Evolutionary conservation across 2,888 invertebrate species (phyloP), one percentile per base, ranked within the genome.

Genomic region (Tryphoninae sp.): DNA sequence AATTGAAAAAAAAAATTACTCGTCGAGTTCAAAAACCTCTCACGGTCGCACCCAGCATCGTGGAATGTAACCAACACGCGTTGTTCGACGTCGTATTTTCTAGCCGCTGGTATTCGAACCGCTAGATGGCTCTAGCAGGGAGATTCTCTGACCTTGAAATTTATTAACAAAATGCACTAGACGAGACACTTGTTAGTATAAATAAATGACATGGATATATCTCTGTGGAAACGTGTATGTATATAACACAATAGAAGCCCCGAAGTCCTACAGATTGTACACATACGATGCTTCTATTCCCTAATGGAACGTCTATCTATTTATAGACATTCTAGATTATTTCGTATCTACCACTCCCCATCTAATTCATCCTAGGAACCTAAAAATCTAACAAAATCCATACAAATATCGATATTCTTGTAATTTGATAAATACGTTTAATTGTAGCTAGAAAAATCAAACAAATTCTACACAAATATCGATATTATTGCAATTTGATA

Each of bases 141-240:
- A 45, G 8, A 45, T n/a, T 61, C 23, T 22, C 73, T n/a, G 9
- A 45, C 74, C 69, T 75, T 75, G 64, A 58, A 53, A 58, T 69
- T 69, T 75, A 69, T 75, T 64, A 68, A 69, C 67, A 73, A 73
- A 68, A 53, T 62, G 58, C 33, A 33, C 75, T 22, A 64, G 53
- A 19, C 62, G 33, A 33, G 33, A 33, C 33, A 33, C 33, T 33
- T 65, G 55, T 42, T 53, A 49, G 19, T 40, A 55, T 13, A 22
- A 19, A 55, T 16, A 16, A 55, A 22, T 55, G 16, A 55, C 19
- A 55, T 0, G 6, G n/a, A 53, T 49, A 49, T 51, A 51, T n/a
- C 13, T 51, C 51, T 51, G n/a, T 51, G 2, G n/a, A 13, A 51
- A 51, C n/a, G 16, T 51, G 16, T 51, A n/a, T 16, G 16, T 51